These are phyloP conservation scores for Archips crataeganus DNA, from an alignment of 2,888 invertebrate species.

Conservation along the genomic window DNA sequence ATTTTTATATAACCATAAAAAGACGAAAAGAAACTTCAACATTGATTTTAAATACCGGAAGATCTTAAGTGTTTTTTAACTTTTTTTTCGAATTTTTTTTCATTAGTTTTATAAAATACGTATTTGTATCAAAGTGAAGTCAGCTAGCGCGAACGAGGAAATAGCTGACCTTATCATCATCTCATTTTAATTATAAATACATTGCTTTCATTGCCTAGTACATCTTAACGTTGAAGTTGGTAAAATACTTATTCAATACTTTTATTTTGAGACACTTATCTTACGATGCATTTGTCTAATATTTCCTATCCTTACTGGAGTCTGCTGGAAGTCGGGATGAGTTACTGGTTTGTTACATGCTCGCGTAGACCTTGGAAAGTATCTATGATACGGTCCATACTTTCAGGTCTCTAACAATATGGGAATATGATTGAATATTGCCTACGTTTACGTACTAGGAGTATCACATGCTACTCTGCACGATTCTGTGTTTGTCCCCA, in stretches of 20 bases:
- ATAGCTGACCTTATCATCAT: slow-evolving; percentile 75
- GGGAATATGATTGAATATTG: slow-evolving; percentile 61
- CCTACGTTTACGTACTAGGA: slow-evolving; percentile 75
- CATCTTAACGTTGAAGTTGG: slow-evolving; percentile 78
- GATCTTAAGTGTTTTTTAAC: slow-evolving; percentile 79
- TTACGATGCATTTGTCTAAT: slow-evolving; percentile 82
- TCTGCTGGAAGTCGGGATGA: slow-evolving; percentile 74
- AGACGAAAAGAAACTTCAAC: slow-evolving; percentile 80
- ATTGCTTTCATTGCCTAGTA: slow-evolving; percentile 82
- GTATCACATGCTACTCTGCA: slow-evolving; percentile 83
- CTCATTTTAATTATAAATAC: slow-evolving; percentile 78
- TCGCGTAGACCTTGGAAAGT: slow-evolving; percentile 52
- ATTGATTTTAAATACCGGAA: slow-evolving; percentile 79
- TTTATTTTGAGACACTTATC: slow-evolving; percentile 78
- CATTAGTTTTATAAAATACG: slow-evolving; percentile 82
- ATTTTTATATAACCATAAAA: slow-evolving; percentile 82
- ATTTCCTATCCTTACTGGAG: slow-evolving; percentile 74
- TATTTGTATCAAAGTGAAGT: slow-evolving; percentile 83
- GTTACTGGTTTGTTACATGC: slow-evolving; percentile 48
- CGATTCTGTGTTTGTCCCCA: slow-evolving; percentile 69
- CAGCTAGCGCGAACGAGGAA: slow-evolving; percentile 79
- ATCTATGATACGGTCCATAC: slow-evolving; percentile 45
- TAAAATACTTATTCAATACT: slow-evolving; percentile 85
- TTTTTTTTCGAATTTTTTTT: slow-evolving; percentile 65
- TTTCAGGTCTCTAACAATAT: slow-evolving; percentile 54